Evolutionary conservation across 1,140 invertebrate genomes (phyloP).

Genomic region (Dreissena polymorpha): DNA sequence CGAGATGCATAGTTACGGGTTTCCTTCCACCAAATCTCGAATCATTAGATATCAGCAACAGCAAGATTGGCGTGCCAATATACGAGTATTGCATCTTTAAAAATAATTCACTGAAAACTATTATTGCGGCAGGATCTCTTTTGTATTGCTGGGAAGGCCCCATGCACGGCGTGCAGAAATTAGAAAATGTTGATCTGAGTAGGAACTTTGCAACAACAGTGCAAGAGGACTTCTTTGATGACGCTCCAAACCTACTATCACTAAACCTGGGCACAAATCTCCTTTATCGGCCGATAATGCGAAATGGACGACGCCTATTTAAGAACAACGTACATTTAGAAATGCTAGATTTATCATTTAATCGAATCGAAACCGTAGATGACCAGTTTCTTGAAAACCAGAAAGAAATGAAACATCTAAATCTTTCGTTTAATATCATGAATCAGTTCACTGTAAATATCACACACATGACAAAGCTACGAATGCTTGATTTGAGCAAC

Average conservation of each 20-base stretch:
- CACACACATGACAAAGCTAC: constrained; percentile 14
- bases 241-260: neutral
- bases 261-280: neutral
- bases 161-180: constrained; percentile 1
- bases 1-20: neutral
- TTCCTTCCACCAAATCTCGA: constrained; percentile 31
- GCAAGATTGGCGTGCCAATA: constrained; percentile 3
- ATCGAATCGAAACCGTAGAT: neutral
- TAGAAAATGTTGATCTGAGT: constrained; percentile 14
- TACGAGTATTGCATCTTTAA: neutral
- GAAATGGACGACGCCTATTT: neutral
- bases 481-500: neutral
- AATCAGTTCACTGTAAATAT: constrained; percentile 15
- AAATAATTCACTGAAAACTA: constrained; percentile 25
- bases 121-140: constrained; percentile 18
- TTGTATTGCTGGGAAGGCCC: constrained; percentile 47
- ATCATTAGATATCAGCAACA: constrained; percentile 26
- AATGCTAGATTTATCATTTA: constrained; percentile 18
- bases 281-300: neutral
- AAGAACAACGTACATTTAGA: neutral
- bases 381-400: neutral
- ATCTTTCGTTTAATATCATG: neutral
- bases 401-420: neutral
- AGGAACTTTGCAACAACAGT: constrained; percentile 7
- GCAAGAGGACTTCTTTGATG: neutral